Evolutionary conservation across 2,113 vertebrate genomes (phyloP), one percentile per base, ranked within the genome.

Genomic region (Pimephales promelas): DNA sequence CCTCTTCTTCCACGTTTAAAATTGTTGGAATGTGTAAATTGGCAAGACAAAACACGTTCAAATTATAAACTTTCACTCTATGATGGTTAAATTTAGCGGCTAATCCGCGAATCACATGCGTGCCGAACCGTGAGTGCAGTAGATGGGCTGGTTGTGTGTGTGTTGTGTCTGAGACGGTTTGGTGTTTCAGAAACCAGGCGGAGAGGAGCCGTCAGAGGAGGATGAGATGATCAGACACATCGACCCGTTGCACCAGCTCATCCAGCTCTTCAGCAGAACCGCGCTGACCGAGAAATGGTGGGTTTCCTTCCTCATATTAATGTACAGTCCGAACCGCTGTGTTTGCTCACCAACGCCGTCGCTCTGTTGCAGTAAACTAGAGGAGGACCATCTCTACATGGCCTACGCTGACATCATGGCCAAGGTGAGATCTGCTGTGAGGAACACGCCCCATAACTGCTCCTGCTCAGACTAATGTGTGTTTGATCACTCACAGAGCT

Each of bases 331-430:
- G 52, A 20, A 9, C 0, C 73, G 34, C 18, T n/a, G 2, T 11
- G 49, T 10, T 31, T 2, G 11, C 47, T 79, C 24, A 43, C n/a
- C n/a, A n/a, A n/a, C n/a, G n/a, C n/a, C 56, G 24, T 57, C 22
- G 1, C 0, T 57, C 56, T 16, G 36, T 87, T 88, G 43, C 90
- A 99, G 97, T 92, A 98, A 99, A 93, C 83, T 99, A 88, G 97
- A 99, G 76, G 97, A 99, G 90, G 97, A 99, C 90, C 94, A 93
- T 83, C 95, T 99, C 59, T 99, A 99, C 88, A 99, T 99, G 96
- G 97, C 97, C 11, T 99, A 99, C 83, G 97, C 97, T 91, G 97
- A 97, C 89, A 98, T 99, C 90, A 99, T 99, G 97, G 97, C 97
- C 84, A 97, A 98, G 95, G 97, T 99, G 93, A 52, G 56, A 24